Evolutionary conservation across 2,797 vertebrate genomes (phyloP).

Genomic region (Salmo trutta): DNA sequence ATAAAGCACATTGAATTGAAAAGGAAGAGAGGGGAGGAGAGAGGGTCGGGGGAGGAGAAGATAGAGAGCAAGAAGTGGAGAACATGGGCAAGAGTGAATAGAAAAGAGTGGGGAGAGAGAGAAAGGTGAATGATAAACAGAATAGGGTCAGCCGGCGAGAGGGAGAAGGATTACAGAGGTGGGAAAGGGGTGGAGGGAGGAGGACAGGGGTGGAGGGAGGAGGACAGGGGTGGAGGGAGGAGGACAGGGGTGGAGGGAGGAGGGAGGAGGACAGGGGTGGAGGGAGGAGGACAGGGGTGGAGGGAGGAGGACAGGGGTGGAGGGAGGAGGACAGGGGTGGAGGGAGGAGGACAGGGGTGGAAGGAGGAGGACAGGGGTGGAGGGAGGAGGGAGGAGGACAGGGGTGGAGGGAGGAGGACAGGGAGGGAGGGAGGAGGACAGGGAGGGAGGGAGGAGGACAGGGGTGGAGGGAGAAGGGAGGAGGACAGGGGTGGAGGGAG

Average conservation of each 20-base stretch:
- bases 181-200: not conserved
- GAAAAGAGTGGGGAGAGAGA: constrained; percentile 1
- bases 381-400: constrained; percentile 14
- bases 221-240: too few species aligned
- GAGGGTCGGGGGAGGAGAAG: not conserved
- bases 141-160: not conserved
- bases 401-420: too few species aligned
- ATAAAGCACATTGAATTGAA: not conserved
- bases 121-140: not conserved
- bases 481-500: constrained; percentile 18
- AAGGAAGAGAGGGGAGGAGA: not conserved
- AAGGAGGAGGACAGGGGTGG: constrained; percentile 21
- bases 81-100: constrained; percentile 9
- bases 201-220: too few species aligned
- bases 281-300: not conserved
- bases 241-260: not conserved
- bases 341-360: constrained; percentile 21
- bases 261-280: not conserved
- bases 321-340: constrained; percentile 21
- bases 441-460: constrained; percentile 1
- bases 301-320: constrained; percentile 21
- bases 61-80: constrained; percentile 6
- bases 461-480: not conserved
- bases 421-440: too few species aligned
- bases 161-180: constrained; percentile 2